Conservation (phyloP, 2,888 invertebrate genomes). For the Sesamia inferens region DNA sequence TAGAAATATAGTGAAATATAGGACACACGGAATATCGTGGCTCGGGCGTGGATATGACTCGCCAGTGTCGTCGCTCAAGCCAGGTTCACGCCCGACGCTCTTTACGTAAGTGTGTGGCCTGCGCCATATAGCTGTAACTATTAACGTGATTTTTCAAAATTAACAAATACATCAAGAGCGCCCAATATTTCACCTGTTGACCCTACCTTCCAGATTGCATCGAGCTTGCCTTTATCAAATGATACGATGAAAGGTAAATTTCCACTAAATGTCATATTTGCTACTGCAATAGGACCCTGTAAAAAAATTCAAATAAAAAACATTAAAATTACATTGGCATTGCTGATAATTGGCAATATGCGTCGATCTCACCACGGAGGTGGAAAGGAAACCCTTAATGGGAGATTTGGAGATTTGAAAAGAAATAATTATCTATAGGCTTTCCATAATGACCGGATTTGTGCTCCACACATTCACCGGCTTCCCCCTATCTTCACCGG, state of each 20-base stretch:
- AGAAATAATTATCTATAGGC: too few relatives aligned
- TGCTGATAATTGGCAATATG: neutral
- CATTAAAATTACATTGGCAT: neutral
- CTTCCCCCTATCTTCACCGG: too few relatives aligned
- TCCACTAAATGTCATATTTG: slow-evolving; percentile 41
- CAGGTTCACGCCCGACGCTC: too few relatives aligned
- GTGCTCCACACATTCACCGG: too few relatives aligned
- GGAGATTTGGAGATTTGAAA: too few relatives aligned
- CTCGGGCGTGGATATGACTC: too few relatives aligned
- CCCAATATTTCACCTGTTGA: slow-evolving; percentile 14
- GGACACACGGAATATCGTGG: too few relatives aligned
- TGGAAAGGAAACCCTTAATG: neutral
- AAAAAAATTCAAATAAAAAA: neutral
- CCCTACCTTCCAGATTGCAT: slow-evolving; percentile 16
- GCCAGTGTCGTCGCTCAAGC: too few relatives aligned
- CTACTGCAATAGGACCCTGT: slow-evolving; percentile 18
- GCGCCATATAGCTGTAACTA: neutral
- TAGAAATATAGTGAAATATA: too few relatives aligned
- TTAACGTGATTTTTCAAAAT: slow-evolving; percentile 11
- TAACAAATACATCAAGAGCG: slow-evolving; percentile 14
- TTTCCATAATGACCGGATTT: too few relatives aligned
- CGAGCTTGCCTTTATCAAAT: slow-evolving; percentile 40
- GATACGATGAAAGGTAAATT: slow-evolving; percentile 26
- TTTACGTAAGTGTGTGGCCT: too few relatives aligned
- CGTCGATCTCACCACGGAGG: neutral